Evolutionary conservation across 2,888 invertebrate species (phyloP).

Genomic region (Diaphora mendica): DNA sequence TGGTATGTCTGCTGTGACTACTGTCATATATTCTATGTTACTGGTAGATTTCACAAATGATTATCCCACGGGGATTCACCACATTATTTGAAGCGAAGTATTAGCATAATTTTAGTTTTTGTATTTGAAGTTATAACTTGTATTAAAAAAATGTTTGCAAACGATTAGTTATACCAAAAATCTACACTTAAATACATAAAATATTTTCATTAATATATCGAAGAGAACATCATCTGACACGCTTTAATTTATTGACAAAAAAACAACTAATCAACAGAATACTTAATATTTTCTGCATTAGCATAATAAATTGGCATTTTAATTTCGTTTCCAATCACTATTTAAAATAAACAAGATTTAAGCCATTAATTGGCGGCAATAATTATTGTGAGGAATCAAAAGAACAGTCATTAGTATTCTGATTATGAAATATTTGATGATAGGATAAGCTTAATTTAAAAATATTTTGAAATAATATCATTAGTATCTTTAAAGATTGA

Average conservation of each 20-base stretch:
- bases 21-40: too few relatives aligned
- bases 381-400: conserved; percentile 40
- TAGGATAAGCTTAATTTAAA: conserved; percentile 41
- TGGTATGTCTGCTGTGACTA: too few relatives aligned
- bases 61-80: too few relatives aligned
- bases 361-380: conserved; percentile 50
- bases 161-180: too few relatives aligned
- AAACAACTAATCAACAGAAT: conserved; percentile 29
- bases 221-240: conserved; percentile 6
- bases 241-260: conserved; percentile 30
- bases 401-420: conserved; percentile 39
- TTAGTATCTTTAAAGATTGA: conserved; percentile 9
- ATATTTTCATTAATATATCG: neutral
- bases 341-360: conserved; percentile 43
- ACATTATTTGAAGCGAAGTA: too few relatives aligned
- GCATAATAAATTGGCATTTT: conserved; percentile 49
- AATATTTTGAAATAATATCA: conserved; percentile 37
- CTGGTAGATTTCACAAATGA: too few relatives aligned
- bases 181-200: neutral
- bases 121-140: too few relatives aligned
- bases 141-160: too few relatives aligned
- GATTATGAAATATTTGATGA: conserved; percentile 44
- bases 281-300: conserved; percentile 32
- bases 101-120: too few relatives aligned
- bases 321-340: conserved; percentile 45